These are phyloP conservation scores for Hipparchia sbordonii DNA, from an alignment of 2,888 invertebrate species.

Conservation along the genomic window DNA sequence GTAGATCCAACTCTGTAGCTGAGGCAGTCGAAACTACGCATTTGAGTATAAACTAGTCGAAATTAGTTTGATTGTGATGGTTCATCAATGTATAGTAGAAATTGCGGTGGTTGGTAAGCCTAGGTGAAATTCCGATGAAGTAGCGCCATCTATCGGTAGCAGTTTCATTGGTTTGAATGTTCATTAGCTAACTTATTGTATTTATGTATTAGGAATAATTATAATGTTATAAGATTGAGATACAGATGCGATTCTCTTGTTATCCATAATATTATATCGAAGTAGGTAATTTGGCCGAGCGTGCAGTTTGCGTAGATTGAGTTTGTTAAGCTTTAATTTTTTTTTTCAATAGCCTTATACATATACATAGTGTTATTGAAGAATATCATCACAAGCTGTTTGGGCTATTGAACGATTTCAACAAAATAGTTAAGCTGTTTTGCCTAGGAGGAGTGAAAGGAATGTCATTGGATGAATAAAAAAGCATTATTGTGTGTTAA, in stretches of 20 bases:
- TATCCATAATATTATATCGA: constrained; percentile 1
- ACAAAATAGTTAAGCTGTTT: background rate
- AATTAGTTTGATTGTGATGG: background rate
- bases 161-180: constrained; percentile 15
- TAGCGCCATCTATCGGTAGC: constrained; percentile 29
- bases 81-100: background rate
- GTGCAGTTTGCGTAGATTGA: background rate
- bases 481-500: constrained; percentile 2
- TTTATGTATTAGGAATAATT: constrained; percentile 20
- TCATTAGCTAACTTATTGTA: constrained; percentile 29
- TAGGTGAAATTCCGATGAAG: constrained; percentile 2
- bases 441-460: background rate
- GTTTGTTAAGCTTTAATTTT: constrained; percentile 8
- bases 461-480: background rate
- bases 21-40: background rate
- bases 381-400: constrained; percentile 1
- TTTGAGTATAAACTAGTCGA: constrained; percentile 11
- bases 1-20: background rate
- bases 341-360: background rate
- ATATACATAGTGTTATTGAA: background rate
- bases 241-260: constrained; percentile 17
- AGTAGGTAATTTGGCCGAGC: constrained; percentile 10
- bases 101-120: constrained; percentile 13
- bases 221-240: constrained; percentile 21
- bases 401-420: background rate